Evolutionary conservation across 2,113 vertebrate genomes (phyloP).

Genomic region (Platanista minor): DNA sequence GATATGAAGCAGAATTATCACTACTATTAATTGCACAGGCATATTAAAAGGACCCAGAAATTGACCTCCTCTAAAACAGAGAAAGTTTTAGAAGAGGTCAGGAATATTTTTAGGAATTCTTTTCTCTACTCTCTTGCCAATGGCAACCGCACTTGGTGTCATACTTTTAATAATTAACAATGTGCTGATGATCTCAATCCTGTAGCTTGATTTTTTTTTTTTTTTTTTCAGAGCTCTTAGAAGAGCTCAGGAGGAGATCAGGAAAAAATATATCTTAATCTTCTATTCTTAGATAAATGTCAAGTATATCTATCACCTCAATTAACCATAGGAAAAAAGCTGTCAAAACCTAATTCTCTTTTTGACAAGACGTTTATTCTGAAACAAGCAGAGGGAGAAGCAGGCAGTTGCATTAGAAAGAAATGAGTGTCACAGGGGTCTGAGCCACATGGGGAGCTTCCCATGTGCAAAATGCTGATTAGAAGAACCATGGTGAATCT

Average conservation of each 20-base stretch:
- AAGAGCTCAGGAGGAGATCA: too few species aligned
- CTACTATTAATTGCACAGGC: conserved; percentile 85
- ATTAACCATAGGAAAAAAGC: conserved; percentile 86
- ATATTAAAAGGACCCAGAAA: conserved; percentile 87
- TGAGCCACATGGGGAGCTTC: conserved; percentile 76
- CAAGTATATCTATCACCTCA: conserved; percentile 91
- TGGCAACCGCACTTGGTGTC: background rate
- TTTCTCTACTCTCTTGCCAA: background rate
- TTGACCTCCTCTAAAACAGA: conserved; percentile 86
- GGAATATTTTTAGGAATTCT: background rate
- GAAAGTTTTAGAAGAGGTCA: conserved; percentile 64
- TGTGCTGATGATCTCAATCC: background rate
- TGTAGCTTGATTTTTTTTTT: background rate
- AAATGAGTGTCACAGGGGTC: conserved; percentile 78
- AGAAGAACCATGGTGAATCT: conserved; percentile 78
- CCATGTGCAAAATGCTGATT: conserved; percentile 82
- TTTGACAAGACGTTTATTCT: conserved; percentile 83
- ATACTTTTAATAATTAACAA: conserved; percentile 24
- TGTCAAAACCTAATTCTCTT: conserved; percentile 87
- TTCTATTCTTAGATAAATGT: conserved; percentile 88
- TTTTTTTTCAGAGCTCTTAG: background rate
- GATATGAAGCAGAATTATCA: conserved; percentile 82
- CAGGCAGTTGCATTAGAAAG: conserved; percentile 81
- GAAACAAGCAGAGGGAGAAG: conserved; percentile 83
- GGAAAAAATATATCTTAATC: conserved; percentile 86